Percentiles rank a stretch among this genome's conserved stretches.
Conservation (phyloP, 2,113 vertebrate species). For the Melanerpes aurifrons region DNA sequence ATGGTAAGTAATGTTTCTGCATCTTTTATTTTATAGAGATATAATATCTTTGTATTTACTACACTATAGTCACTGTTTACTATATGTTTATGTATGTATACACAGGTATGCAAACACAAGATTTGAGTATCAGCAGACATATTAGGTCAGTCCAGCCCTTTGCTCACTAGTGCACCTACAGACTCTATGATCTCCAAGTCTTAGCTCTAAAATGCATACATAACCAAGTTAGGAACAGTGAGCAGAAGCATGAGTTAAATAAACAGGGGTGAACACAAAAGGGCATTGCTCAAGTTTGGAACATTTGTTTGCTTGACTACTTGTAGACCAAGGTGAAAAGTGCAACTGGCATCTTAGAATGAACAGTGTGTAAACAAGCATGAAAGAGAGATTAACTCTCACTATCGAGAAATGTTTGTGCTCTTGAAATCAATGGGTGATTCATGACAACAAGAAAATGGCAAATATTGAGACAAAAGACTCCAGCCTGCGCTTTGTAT, state of each 20-base stretch:
- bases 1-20: background rate
- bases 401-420: conserved; percentile 50
- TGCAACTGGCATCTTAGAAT: conserved; percentile 71
- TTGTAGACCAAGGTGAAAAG: conserved; percentile 83
- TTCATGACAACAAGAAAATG: conserved; percentile 71
- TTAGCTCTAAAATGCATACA: conserved; percentile 57
- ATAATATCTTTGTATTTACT: background rate
- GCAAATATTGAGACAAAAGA: conserved; percentile 78
- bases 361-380: conserved; percentile 76
- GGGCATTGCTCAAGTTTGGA: conserved; percentile 49
- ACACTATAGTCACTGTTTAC: background rate
- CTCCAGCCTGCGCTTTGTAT: conserved; percentile 37
- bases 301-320: conserved; percentile 69
- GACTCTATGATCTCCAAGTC: conserved; percentile 71
- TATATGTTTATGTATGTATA: background rate
- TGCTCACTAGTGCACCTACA: conserved; percentile 35
- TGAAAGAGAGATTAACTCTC: conserved; percentile 75
- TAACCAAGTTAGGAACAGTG: conserved; percentile 60
- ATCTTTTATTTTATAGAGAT: background rate
- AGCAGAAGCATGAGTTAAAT: conserved; percentile 68
- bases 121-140: conserved; percentile 44
- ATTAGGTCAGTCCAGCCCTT: conserved; percentile 22
- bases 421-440: conserved; percentile 73
- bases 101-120: background rate
- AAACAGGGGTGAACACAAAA: conserved; percentile 56